Evolutionary conservation across 2,888 invertebrate species (phyloP).

Genomic region (Exocentrus adspersus): DNA sequence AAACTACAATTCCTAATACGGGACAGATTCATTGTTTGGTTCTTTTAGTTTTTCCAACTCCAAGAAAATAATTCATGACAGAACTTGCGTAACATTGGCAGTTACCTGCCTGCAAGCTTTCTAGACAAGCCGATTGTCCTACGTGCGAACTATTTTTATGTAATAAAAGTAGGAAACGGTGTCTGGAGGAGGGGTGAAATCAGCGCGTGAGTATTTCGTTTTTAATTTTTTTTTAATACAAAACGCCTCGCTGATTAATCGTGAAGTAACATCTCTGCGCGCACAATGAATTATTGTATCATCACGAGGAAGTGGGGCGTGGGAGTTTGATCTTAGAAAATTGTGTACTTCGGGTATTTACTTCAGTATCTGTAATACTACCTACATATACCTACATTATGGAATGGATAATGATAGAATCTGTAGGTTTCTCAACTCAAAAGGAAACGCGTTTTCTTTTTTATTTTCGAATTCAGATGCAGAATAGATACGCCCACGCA

Average conservation of each 20-base stretch:
- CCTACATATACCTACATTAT: no score
- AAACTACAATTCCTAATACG: no score
- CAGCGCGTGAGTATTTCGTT: slow-evolving; percentile 38
- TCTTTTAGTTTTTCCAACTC: no score
- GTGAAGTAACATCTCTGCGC: slow-evolving; percentile 35
- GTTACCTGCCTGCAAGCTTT: background rate
- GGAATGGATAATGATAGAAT: no score
- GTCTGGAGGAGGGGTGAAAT: slow-evolving; percentile 11
- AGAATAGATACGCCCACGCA: background rate
- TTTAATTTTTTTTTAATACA: no score
- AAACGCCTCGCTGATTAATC: slow-evolving; percentile 28
- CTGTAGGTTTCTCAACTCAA: no score
- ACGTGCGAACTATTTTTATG: background rate
- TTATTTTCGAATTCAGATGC: background rate
- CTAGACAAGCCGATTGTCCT: background rate
- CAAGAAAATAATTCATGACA: no score
- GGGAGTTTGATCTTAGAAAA: background rate
- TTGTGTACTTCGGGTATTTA: background rate
- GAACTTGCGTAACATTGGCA: no score
- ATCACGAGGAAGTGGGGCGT: slow-evolving; percentile 4
- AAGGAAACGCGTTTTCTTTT: background rate
- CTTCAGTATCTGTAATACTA: no score
- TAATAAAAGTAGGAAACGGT: background rate
- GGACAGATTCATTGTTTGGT: no score
- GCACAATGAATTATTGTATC: slow-evolving; percentile 38